Evolutionary conservation across 1,140 invertebrate species (phyloP).

Genomic region (Drosophila persimilis): DNA sequence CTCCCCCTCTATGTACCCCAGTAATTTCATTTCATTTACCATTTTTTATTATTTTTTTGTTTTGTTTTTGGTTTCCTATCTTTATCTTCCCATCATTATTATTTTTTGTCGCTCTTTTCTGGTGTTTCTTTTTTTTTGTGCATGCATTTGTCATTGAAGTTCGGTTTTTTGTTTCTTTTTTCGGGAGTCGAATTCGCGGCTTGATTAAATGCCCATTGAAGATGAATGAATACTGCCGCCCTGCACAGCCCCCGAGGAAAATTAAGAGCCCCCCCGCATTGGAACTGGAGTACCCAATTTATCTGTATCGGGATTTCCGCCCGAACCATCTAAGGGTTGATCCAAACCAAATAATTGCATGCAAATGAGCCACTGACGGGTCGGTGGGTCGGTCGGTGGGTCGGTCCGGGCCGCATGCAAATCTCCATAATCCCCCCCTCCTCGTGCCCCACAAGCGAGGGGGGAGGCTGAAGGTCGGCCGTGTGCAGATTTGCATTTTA

Average conservation of each 20-base stretch:
- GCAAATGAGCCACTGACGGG: conserved; percentile 64
- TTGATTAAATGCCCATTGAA: conserved; percentile 76
- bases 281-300: conserved; percentile 70
- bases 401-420: conserved; percentile 21
- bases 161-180: conserved; percentile 15
- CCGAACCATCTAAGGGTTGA: conserved; percentile 21
- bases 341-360: conserved; percentile 67
- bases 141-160: conserved; percentile 75
- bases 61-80: conserved; percentile 2
- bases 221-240: conserved; percentile 49
- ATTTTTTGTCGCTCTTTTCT: conserved; percentile 4
- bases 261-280: conserved; percentile 31
- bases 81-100: conserved; percentile 31
- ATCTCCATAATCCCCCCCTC: conserved; percentile 31
- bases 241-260: conserved; percentile 16
- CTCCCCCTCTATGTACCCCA: conserved; percentile 29
- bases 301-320: conserved; percentile 9
- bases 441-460: not conserved
- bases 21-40: conserved; percentile 79
- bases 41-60: conserved; percentile 50
- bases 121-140: conserved; percentile 15
- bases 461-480: conserved; percentile 11
- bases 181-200: conserved; percentile 53
- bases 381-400: not conserved
- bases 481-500: conserved; percentile 41